Base-by-base conservation (phyloP, 2,113 vertebrate species). In the Atrichornis clamosus region DNA sequence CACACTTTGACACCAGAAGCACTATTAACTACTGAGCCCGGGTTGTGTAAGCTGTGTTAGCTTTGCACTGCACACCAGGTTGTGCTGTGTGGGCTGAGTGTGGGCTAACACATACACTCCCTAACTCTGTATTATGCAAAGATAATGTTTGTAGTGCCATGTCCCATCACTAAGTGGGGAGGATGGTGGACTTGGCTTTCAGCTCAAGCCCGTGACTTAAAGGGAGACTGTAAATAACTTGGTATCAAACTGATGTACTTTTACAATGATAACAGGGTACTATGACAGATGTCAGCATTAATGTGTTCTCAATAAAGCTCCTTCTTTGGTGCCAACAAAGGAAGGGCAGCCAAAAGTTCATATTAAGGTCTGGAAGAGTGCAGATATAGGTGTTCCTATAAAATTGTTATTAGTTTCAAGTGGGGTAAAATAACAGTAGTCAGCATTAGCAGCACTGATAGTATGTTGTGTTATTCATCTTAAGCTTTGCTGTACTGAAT, bases 211-310 rank as follows among this genome's bases (percentile, higher is more conserved):
- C 58, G 22, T 96, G 93, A 90, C 67, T 91, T 94, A 83, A 91
- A 96, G 27, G n/a, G 72, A 74, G 67, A 83, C 93, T 88, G 82
- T 95, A 97, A 96, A 96, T 97, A 97, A 93, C 93, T 47, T 60
- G 44, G 22, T 96, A 96, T 96, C 95, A 90, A 85, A 63, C 82
- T 77, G 74, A 89, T 96, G 94, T 93, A 73, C 93, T 96, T 91
- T 72, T 62, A n/a, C n/a, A 39, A 24, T 91, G 95, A 96, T 96
- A 96, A 74, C 39, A 50, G 55, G 67, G 81, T 47, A 89, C 46
- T 91, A 30, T 84, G 73, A 87, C 58, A 74, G 74, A 87, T 96
- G 68, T 95, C 90, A 93, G 35, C 52, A n/a, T 81, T 91, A 59
- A 24, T 23, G 42, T 74, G 53, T 58, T 90, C 79, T 70, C 59